Base-by-base conservation (phyloP, 2,888 invertebrate genomes). In the Chesias legatella region DNA sequence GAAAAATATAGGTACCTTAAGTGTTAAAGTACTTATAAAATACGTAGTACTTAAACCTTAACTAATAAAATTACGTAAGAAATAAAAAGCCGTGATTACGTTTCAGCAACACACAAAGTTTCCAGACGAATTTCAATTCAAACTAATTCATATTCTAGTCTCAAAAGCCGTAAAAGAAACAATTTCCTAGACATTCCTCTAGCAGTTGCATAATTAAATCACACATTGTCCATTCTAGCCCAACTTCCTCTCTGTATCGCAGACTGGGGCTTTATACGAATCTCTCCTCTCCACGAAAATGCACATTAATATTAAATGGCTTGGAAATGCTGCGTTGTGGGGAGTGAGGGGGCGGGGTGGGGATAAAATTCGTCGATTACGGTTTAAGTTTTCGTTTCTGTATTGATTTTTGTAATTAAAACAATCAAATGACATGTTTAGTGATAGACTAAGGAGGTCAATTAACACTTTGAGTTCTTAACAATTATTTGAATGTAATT, bases 281-380 rank as follows among this genome's bases (percentile, higher is more conserved):
- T 85, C 80, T 79, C 82, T 79, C 73, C 73, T 77, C 80, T 84
- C 81, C 80, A 82, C 85, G 86, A 86, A 89, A 89, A 88, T 88
- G 88, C 88, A 88, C 89, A 89, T 89, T 89, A 89, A 89, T 89
- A 89, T 89, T 89, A 88, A 89, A 89, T 89, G 88, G 88, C 85
- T 86, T 83, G 89, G 89, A 89, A 89, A 88, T 86, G 86, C 83
- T 83, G 79, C 80, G 83, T 84, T 72, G 80, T 74, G 73, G 78
- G 51, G 56, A 70, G 50, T 49, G 58, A 48, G 34, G 57, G 64
- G 58, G 63, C 67, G 66, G 62, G 65, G 53, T 47, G 62, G 71
- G 71, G 77, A 76, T 79, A 80, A 84, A 86, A 82, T 81, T 76
- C 78, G 77, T 74, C 78, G 75, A 82, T 84, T 79, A 82, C 61